These are phyloP conservation scores for Oxystoma pomonae DNA, from an alignment of 2,888 invertebrate genomes.

Conservation along the genomic window DNA sequence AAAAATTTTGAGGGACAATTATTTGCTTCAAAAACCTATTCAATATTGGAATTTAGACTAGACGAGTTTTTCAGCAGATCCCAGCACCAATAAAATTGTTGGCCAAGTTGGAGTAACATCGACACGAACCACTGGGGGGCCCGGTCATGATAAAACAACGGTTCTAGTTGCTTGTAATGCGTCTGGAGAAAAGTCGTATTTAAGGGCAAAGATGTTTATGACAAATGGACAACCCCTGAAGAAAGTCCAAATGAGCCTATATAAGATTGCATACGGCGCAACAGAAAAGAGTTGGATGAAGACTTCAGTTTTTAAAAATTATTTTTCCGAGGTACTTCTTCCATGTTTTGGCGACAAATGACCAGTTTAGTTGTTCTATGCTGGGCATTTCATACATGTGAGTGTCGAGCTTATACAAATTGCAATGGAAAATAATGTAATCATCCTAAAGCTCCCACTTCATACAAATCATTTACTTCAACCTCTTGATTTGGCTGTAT, in stretches of 20 bases:
- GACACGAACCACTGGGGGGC: constrained; percentile 22
- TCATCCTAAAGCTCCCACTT: constrained; percentile 20
- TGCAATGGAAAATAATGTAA: constrained; percentile 8
- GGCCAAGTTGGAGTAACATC: constrained; percentile 15
- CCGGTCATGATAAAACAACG: constrained; percentile 37
- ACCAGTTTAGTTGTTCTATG: constrained; percentile 20
- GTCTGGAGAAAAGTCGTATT: constrained; percentile 38
- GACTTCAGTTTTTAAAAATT: constrained; percentile 32
- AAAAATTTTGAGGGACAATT: constrained; percentile 4
- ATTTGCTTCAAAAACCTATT: constrained; percentile 9
- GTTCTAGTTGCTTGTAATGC: constrained; percentile 31
- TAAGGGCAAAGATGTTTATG: constrained; percentile 40
- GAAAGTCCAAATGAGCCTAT: constrained; percentile 24
- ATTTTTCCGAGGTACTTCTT: constrained; percentile 29
- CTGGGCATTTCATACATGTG: constrained; percentile 16
- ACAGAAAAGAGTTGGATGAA: constrained; percentile 38
- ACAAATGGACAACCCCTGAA: constrained; percentile 35
- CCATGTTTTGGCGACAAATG: constrained; percentile 23
- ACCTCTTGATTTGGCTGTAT: constrained; percentile 21
- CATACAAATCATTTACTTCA: constrained; percentile 20
- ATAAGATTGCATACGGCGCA: constrained; percentile 33
- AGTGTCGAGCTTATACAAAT: constrained; percentile 5
- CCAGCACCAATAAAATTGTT: constrained; percentile 23
- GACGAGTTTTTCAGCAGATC: constrained; percentile 18
- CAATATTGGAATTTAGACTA: constrained; percentile 30